These are phyloP conservation scores for Chloebia gouldiae DNA, from an alignment of 2,113 vertebrate genomes.

Conservation along the genomic window DNA sequence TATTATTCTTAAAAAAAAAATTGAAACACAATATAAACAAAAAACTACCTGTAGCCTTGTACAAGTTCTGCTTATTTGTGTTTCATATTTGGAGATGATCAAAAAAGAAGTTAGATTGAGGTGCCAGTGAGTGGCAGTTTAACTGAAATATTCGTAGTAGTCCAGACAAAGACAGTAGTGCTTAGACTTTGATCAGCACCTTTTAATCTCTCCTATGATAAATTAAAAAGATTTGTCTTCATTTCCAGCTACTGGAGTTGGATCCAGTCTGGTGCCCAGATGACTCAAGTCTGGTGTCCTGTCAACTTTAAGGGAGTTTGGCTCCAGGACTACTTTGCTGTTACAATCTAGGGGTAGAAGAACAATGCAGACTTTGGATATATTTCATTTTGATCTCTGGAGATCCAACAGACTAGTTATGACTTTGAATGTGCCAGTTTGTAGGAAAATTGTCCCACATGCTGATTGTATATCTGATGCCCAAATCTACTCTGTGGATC, in stretches of 20 bases:
- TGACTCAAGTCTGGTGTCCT: slow-evolving; percentile 34
- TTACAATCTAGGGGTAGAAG: not conserved
- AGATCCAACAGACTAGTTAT: slow-evolving; percentile 12
- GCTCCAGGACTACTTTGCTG: not conserved
- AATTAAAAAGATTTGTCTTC: not conserved
- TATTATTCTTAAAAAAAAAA: not conserved
- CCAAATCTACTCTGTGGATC: slow-evolving; percentile 42
- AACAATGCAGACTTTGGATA: slow-evolving; percentile 1
- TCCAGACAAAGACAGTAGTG: not conserved
- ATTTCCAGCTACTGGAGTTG: not conserved
- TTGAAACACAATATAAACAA: not conserved
- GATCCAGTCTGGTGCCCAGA: slow-evolving; percentile 55
- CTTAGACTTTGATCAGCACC: slow-evolving; percentile 8
- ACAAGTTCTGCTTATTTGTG: not conserved
- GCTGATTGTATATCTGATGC: slow-evolving; percentile 18
- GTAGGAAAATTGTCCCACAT: slow-evolving; percentile 43
- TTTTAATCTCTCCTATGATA: slow-evolving; percentile 33
- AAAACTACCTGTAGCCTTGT: accelerated
- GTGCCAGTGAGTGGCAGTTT: not conserved
- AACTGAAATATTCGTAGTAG: not conserved
- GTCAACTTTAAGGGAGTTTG: slow-evolving; percentile 45
- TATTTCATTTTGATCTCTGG: slow-evolving; percentile 40
- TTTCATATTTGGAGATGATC: not conserved
- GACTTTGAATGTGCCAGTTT: slow-evolving; percentile 21
- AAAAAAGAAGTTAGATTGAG: not conserved